These are phyloP conservation scores for Solenopsis fugax DNA, from an alignment of 1,140 invertebrate species.

Conservation along the genomic window DNA sequence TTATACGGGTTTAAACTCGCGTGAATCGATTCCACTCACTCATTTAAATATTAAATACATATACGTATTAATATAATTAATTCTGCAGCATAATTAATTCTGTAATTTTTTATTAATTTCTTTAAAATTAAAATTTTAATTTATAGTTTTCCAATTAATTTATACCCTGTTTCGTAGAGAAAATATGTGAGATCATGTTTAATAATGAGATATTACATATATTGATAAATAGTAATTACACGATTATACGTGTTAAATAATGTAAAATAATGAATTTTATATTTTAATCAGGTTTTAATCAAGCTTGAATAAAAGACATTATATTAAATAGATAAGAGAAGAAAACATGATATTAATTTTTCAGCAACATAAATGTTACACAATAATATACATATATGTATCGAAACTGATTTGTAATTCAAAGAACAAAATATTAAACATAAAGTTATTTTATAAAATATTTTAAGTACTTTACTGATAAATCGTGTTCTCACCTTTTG, in stretches of 20 bases:
- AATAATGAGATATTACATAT: not conserved
- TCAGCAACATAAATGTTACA: no score
- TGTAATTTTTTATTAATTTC: not conserved
- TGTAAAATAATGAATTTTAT: conserved; percentile 16
- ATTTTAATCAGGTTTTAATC: not conserved
- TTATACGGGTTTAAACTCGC: no score
- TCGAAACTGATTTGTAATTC: no score
- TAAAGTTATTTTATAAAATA: no score
- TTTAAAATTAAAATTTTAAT: not conserved
- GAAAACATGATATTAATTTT: not conserved
- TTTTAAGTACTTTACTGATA: no score
- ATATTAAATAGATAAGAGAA: not conserved
- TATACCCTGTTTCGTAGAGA: not conserved
- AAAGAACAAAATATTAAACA: no score
- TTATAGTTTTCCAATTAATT: conserved; percentile 9
- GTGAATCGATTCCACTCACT: no score
- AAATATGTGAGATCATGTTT: not conserved
- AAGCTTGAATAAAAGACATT: not conserved
- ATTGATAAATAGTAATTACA: not conserved
- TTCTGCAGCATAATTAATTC: not conserved
- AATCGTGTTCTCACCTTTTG: no score
- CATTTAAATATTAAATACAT: no score
- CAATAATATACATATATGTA: no score
- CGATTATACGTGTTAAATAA: not conserved
- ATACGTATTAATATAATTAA: no score